phyloP scores from a whole-genome alignment of 2,888 invertebrate genomes.

The Julus scandinavius region DNA sequence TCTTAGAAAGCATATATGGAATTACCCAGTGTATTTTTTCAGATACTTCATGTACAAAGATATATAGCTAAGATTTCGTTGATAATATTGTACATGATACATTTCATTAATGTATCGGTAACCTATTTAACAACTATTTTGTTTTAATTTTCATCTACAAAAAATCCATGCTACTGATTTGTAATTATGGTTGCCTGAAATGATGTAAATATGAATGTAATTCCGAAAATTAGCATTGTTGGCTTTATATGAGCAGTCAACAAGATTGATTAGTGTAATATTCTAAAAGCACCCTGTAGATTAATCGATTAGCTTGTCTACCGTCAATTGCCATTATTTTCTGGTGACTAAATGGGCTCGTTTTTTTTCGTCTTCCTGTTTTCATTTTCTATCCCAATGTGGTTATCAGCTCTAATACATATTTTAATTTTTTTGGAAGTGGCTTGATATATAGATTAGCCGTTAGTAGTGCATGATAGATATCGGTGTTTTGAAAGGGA shows the following conservation, averaged over 20 bases:
- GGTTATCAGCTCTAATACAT: constrained; percentile 43
- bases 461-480: constrained; percentile 54
- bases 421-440: constrained; percentile 29
- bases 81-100: neutral
- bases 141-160: too few species aligned
- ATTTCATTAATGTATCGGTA: too few species aligned
- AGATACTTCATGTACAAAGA: too few species aligned
- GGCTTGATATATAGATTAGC: constrained; percentile 28
- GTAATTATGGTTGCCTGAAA: too few species aligned
- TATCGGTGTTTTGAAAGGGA: constrained; percentile 11
- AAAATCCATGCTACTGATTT: too few species aligned
- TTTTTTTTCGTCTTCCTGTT: constrained; percentile 24
- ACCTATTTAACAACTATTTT: too few species aligned
- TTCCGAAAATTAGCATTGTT: too few species aligned
- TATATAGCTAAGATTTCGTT: neutral
- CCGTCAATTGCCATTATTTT: neutral
- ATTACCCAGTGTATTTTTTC: too few species aligned
- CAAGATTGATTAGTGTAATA: neutral
- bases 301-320: neutral
- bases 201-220: too few species aligned
- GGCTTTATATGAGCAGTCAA: neutral
- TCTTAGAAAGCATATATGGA: neutral
- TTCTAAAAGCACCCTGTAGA: neutral
- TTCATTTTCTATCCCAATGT: constrained; percentile 38
- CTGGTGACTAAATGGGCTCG: neutral